phyloP scores from a whole-genome alignment of 2,888 invertebrate species.

The Leucania comma region DNA sequence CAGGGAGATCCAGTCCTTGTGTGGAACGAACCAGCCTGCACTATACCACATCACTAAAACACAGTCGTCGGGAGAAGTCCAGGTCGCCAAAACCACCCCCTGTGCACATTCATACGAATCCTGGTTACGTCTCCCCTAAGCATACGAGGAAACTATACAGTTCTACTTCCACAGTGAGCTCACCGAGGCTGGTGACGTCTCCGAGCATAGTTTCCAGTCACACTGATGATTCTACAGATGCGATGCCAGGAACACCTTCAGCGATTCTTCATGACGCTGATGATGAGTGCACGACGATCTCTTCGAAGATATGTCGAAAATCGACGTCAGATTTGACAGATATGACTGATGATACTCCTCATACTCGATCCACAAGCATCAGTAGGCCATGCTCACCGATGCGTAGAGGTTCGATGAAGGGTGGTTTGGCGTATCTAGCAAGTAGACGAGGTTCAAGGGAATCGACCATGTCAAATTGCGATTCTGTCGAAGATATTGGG shows the following conservation, averaged over 20 bases:
- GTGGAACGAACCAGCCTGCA: constrained; percentile 80
- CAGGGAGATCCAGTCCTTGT: constrained; percentile 86
- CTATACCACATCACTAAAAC: constrained; percentile 85
- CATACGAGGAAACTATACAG: constrained; percentile 84
- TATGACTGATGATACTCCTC: constrained; percentile 90
- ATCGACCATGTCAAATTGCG: constrained; percentile 93
- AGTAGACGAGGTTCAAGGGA: constrained; percentile 96
- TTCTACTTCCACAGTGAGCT: constrained; percentile 86
- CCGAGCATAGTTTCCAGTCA: constrained; percentile 89
- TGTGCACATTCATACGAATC: constrained; percentile 91
- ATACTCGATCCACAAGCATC: constrained; percentile 91
- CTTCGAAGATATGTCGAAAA: constrained; percentile 91
- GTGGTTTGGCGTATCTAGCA: constrained; percentile 95
- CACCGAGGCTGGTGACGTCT: constrained; percentile 84
- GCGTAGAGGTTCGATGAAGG: constrained; percentile 93
- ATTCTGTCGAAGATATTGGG: constrained; percentile 93
- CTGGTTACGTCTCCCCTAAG: constrained; percentile 91
- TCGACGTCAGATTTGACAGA: constrained; percentile 95
- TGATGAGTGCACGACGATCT: constrained; percentile 86
- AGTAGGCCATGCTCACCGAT: constrained; percentile 92
- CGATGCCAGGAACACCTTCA: constrained; percentile 84
- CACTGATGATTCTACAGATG: constrained; percentile 86
- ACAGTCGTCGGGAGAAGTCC: constrained; percentile 84
- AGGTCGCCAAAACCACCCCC: constrained; percentile 88
- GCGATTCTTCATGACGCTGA: constrained; percentile 84